Conservation (phyloP, 1,140 invertebrate species). For the Drosophila ambigua region DNA sequence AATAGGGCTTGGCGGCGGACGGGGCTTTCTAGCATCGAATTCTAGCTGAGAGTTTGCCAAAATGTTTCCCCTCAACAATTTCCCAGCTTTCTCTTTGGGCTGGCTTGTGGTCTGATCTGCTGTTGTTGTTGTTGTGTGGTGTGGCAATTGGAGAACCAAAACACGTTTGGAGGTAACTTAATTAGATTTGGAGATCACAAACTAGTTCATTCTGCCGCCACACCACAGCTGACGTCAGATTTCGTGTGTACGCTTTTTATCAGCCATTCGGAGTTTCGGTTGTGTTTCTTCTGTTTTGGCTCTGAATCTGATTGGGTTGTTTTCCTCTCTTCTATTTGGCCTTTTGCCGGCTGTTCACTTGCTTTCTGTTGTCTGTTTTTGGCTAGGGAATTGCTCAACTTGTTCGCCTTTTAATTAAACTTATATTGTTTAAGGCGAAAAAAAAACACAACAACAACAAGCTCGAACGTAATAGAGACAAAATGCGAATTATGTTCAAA, state of each 20-base stretch:
- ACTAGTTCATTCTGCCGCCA: slow-evolving; percentile 58
- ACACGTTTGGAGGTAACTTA: slow-evolving; percentile 68
- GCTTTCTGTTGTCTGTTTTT: slow-evolving; percentile 41
- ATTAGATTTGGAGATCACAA: slow-evolving; percentile 72
- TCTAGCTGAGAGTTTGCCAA: slow-evolving; percentile 34
- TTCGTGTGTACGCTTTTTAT: slow-evolving; percentile 47
- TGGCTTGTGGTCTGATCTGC: not conserved
- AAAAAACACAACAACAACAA: not conserved
- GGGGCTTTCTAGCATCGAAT: not conserved
- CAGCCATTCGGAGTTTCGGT: slow-evolving; percentile 17
- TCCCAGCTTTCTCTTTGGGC: slow-evolving; percentile 62
- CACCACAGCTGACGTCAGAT: slow-evolving; percentile 41
- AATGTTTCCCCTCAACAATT: slow-evolving; percentile 33
- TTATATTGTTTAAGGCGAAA: slow-evolving; percentile 40
- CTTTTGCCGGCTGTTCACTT: slow-evolving; percentile 42
- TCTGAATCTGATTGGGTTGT: slow-evolving; percentile 35
- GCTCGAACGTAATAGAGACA: slow-evolving; percentile 46
- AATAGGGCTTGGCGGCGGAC: not conserved
- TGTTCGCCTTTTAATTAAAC: slow-evolving; percentile 76
- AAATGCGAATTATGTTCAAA: slow-evolving; percentile 25
- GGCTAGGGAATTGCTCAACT: slow-evolving; percentile 33
- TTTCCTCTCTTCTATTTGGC: slow-evolving; percentile 25
- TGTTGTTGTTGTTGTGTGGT: not conserved
- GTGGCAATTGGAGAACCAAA: slow-evolving; percentile 33
- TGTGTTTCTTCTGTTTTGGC: slow-evolving; percentile 26